Conservation (phyloP, 2,797 vertebrate genomes). For the Gila robusta region DNA sequence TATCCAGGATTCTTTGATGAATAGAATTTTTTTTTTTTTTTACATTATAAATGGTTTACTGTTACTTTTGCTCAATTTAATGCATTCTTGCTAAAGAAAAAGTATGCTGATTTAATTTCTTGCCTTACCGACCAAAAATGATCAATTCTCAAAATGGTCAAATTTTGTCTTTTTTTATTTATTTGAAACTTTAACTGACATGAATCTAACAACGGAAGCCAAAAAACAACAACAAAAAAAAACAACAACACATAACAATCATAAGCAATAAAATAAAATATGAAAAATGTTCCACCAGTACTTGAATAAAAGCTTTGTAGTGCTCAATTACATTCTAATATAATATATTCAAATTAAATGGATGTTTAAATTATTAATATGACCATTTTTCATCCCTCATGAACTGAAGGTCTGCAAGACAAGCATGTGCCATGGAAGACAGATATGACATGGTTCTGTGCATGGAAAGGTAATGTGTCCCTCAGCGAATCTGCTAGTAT, state of each 20-base stretch:
- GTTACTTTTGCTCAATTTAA: background rate
- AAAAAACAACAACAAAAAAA: background rate
- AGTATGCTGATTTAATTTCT: background rate
- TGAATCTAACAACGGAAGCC: background rate
- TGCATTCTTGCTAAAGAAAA: background rate
- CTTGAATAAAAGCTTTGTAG: background rate
- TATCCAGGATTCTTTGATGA: background rate
- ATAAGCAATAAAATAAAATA: background rate
- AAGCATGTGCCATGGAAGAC: conserved; percentile 85
- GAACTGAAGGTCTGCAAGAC: conserved; percentile 80
- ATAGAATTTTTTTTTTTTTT: too few relatives aligned
- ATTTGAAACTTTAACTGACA: background rate
- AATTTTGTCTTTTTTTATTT: background rate
- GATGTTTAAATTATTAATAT: background rate
- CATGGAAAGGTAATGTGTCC: conserved; percentile 83
- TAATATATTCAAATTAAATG: background rate
- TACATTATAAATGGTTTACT: background rate
- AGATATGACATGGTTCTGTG: conserved; percentile 79
- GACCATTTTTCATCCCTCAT: background rate
- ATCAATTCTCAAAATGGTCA: background rate
- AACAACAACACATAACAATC: background rate
- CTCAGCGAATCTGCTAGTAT: background rate
- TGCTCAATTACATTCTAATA: background rate
- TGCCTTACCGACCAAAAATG: background rate
- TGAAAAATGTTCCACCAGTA: background rate